Base-by-base conservation (phyloP, 1,140 invertebrate species). In the Drosophila dunni region DNA sequence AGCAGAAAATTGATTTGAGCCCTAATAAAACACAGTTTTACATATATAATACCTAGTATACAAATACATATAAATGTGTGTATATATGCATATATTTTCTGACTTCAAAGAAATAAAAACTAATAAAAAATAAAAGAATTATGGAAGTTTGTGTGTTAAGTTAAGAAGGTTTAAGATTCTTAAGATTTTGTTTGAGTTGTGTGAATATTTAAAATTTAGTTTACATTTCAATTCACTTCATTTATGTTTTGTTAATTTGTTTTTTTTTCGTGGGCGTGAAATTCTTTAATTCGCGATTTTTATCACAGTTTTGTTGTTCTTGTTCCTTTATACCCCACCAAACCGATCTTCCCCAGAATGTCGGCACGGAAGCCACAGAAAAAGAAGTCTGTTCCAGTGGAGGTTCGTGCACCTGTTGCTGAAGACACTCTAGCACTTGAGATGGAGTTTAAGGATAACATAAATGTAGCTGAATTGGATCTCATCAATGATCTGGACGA, bases 21-120 rank as follows among this genome's bases (percentile, higher is more conserved):
- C 64, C 44, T 53, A 61, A 54, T 46, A 66, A 72, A 67, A 68
- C 63, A 53, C 81, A 77, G 79, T 75, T 78, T 79, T 70, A 79
- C 51, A 69, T 65, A 29, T 29, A 68, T 78, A 75, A 70, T 75
- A 69, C 36, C 24, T 60, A 71, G 57, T 75, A 38, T 79, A 68
- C 40, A 75, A 62, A 65, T 70, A 79, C 58, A 60, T 58, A 60
- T 65, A 76, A 54, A 69, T 65, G 73, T 63, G 74, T 58, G 82
- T 56, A 63, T 48, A 66, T 46, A 65, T 53, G 24, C 50, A 65
- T 78, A 81, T 81, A 81, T 85, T 85, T 85, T 85, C 82, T 81
- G 78, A 85, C 74, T 81, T 79, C 56, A 85, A 66, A 40, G 34
- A 61, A 80, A 70, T 70, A 78, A 79, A 72, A 72, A 66, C 40